These are phyloP conservation scores for Trachelipus rathkii DNA, from an alignment of 1,140 invertebrate species.

Conservation along the genomic window DNA sequence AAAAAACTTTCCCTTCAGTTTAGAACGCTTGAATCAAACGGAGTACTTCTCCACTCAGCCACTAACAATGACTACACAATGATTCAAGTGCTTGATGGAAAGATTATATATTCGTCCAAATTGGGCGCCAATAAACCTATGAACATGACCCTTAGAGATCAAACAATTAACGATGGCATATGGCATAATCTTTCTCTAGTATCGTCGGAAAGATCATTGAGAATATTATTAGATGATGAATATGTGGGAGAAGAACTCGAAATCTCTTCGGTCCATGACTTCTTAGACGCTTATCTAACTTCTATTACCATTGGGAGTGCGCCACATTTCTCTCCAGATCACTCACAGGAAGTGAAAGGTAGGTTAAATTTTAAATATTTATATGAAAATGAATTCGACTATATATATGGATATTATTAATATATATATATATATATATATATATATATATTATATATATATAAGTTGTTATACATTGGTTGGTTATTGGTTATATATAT, in stretches of 20 bases:
- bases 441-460: too few relatives aligned
- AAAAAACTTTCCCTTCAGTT: constrained; percentile 78
- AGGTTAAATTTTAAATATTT: background rate
- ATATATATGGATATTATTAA: too few relatives aligned
- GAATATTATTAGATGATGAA: constrained; percentile 65
- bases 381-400: too few relatives aligned
- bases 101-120: constrained; percentile 56
- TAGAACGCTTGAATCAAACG: constrained; percentile 68
- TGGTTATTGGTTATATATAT: too few relatives aligned
- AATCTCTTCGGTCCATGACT: constrained; percentile 77
- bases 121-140: constrained; percentile 62
- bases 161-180: constrained; percentile 62
- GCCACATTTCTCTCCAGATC: constrained; percentile 22
- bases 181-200: constrained; percentile 80
- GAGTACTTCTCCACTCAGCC: constrained; percentile 73
- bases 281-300: constrained; percentile 82
- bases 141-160: constrained; percentile 67
- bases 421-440: too few relatives aligned
- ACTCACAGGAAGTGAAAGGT: background rate
- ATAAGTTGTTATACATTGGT: too few relatives aligned
- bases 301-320: constrained; percentile 70
- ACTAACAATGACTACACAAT: constrained; percentile 83
- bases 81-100: constrained; percentile 60
- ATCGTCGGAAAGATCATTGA: constrained; percentile 60
- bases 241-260: constrained; percentile 77